Evolutionary conservation across 2,888 invertebrate species (phyloP), one percentile per base, ranked within the genome.

Genomic region (Melinaea menophilus): DNA sequence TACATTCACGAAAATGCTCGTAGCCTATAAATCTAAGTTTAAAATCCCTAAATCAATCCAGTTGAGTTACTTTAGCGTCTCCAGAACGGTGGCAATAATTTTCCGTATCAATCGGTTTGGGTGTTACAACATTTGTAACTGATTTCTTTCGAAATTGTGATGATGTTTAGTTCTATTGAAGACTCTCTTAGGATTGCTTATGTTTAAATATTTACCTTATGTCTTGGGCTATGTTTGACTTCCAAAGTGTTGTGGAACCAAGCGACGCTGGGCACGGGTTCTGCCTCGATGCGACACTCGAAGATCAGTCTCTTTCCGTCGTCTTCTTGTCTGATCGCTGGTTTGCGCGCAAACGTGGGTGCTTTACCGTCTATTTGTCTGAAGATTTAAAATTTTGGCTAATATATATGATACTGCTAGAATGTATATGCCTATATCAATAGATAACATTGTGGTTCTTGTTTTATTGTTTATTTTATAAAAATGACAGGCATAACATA

Each of bases 351-450:
- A 92, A 99, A 99, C 82, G 98, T 98, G 81, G 98, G 98, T 90
- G 98, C 98, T 89, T 97, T 95, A 83, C 98, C 98, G 92, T 98
- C 98, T 92, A 97, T 96, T 97, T 98, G 97, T 93, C 98, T 98
- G 91, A 11, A 51, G 31, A 31, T 7, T 51, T 22, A 7, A 31
- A 51, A 51, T 31, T 31, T 31, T 31, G 5, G 5, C 31, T 7
- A 51, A 31, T 51, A 31, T 79, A 78, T 9, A 11, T 22, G 12
- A 54, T 22, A 59, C 47, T 22, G 13, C 35, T 57, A 61, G 22
- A 22, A 56, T 33, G 59, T 55, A 60, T n/a, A 61, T 56, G 13
- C 41, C 5, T 31, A 31, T 2, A 22, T 7, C 9, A 41, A 2
- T 7, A 41, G 2, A 41, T 41, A 3, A 5, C 5, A 35, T 35